These are phyloP conservation scores for Channa striata DNA, from an alignment of 2,797 vertebrate genomes.

Conservation along the genomic window DNA sequence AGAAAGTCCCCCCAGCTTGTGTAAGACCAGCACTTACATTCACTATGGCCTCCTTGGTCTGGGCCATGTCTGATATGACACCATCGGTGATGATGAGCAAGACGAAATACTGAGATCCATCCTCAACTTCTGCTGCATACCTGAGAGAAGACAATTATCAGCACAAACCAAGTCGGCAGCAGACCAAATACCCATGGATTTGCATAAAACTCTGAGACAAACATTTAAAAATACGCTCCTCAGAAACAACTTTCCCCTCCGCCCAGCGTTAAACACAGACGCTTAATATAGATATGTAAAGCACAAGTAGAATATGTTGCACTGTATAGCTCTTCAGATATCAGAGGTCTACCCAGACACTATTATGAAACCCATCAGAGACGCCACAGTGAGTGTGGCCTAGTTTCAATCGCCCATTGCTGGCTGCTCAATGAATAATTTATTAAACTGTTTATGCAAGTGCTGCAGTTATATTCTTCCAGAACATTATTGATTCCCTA, in stretches of 20 bases:
- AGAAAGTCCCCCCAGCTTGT: conserved; percentile 17
- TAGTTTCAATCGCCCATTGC: conserved; percentile 72
- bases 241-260: conserved; percentile 23
- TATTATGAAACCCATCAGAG: conserved; percentile 73
- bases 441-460: conserved; percentile 79
- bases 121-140: conserved; percentile 89
- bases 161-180: not conserved
- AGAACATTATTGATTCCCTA: conserved; percentile 74
- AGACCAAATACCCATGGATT: not conserved
- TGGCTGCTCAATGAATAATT: conserved; percentile 78
- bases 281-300: conserved; percentile 63
- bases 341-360: conserved; percentile 68
- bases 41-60: conserved; percentile 98
- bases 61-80: conserved; percentile 98
- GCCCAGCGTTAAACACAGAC: conserved; percentile 44
- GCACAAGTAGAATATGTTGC: conserved; percentile 44
- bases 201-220: conserved; percentile 14
- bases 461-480: conserved; percentile 69
- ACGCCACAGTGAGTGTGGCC: conserved; percentile 70
- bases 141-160: conserved; percentile 73
- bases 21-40: conserved; percentile 87
- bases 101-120: conserved; percentile 96
- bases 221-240: not conserved
- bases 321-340: conserved; percentile 42
- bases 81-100: conserved; percentile 98